These are phyloP conservation scores for Tenodera sinensis DNA, from an alignment of 2,888 invertebrate genomes.

Conservation along the genomic window DNA sequence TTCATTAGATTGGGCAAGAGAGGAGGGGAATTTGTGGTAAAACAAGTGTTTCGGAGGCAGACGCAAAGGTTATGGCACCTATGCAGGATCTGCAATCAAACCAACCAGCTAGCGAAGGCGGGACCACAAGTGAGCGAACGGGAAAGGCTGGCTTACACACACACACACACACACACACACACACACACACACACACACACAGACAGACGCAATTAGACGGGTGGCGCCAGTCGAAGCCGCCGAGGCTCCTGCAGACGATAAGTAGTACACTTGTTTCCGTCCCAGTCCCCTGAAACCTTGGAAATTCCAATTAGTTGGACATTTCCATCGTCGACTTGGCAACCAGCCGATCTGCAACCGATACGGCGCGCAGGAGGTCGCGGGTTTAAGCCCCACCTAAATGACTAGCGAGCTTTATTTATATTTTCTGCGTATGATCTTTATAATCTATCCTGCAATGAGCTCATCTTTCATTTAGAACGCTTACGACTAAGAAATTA, in stretches of 20 bases:
- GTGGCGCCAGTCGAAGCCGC: conserved; percentile 11
- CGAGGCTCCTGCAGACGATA: conserved; percentile 3
- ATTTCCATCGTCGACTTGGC: neutral
- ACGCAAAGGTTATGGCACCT: neutral
- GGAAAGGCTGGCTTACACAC: neutral
- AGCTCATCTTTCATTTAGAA: neutral
- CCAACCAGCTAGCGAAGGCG: neutral
- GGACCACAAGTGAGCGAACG: neutral
- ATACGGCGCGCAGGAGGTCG: neutral
- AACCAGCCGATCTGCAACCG: neutral
- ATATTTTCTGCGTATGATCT: neutral
- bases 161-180: conserved; percentile 1
- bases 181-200: neutral
- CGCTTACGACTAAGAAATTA: too few species aligned
- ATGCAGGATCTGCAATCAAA: neutral
- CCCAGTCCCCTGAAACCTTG: neutral
- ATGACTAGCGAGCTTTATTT: neutral
- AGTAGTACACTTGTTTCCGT: neutral
- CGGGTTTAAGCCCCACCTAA: neutral
- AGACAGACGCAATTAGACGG: conserved; percentile 15
- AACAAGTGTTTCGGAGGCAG: neutral
- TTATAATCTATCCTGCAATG: neutral
- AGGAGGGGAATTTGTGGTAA: neutral
- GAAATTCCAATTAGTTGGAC: neutral
- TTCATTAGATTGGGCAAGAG: too few species aligned